Evolutionary conservation across 2,888 invertebrate species (phyloP).

Genomic region (Dryobotodes eremita): DNA sequence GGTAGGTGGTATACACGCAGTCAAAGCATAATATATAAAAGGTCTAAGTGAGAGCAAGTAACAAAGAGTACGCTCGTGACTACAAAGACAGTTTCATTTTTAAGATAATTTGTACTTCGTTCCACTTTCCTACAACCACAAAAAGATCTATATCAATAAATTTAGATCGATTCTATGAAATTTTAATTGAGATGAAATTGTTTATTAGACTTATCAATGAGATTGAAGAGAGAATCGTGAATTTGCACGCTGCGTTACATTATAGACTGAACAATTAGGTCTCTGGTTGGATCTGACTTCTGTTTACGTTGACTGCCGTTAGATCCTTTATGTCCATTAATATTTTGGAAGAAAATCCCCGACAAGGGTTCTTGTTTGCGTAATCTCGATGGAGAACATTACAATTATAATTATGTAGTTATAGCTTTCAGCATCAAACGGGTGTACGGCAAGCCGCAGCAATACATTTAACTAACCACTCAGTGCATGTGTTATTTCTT

Average conservation of each 20-base stretch:
- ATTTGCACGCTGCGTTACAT: slow-evolving; percentile 5
- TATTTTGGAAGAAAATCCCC: background rate
- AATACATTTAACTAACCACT: slow-evolving; percentile 37
- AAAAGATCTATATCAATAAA: slow-evolving; percentile 59
- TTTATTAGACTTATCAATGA: slow-evolving; percentile 24
- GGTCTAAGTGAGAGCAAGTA: slow-evolving; percentile 46
- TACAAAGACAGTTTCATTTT: slow-evolving; percentile 54
- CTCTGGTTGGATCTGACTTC: background rate
- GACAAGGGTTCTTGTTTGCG: background rate
- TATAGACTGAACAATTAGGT: background rate
- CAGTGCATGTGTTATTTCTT: slow-evolving; percentile 53
- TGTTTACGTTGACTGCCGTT: background rate
- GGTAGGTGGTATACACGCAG: background rate
- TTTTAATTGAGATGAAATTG: slow-evolving; percentile 39
- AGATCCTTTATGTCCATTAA: background rate
- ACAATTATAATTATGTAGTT: background rate
- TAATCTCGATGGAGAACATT: slow-evolving; percentile 20
- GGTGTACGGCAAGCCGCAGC: background rate
- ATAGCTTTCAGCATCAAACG: slow-evolving; percentile 13
- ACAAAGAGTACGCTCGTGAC: slow-evolving; percentile 59
- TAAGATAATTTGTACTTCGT: slow-evolving; percentile 52
- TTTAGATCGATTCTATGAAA: slow-evolving; percentile 47
- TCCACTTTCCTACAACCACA: slow-evolving; percentile 62
- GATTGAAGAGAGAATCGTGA: background rate
- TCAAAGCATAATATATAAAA: slow-evolving; percentile 32